Conservation (phyloP, 2,113 vertebrate genomes). For the Passer domesticus region DNA sequence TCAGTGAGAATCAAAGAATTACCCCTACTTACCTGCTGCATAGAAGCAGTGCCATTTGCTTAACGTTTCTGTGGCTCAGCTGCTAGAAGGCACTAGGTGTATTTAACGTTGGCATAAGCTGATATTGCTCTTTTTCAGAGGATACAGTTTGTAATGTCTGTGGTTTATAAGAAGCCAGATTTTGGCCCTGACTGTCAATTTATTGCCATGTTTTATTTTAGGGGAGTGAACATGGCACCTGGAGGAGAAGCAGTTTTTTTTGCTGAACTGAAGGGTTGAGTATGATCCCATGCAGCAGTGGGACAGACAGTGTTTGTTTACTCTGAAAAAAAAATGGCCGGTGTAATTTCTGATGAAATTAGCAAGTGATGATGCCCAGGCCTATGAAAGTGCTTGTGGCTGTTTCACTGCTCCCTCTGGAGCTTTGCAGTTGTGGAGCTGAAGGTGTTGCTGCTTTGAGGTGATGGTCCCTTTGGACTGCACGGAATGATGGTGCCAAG, state of each 20-base stretch:
- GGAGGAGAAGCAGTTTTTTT: neutral
- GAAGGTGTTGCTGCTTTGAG: accelerated
- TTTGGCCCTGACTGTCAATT: accelerated
- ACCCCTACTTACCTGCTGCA: neutral
- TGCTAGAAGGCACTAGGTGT: neutral
- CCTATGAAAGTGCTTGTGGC: accelerated
- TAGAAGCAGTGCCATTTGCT: neutral
- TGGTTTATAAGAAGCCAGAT: neutral
- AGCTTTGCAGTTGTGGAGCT: accelerated
- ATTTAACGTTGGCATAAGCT: neutral
- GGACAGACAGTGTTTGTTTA: neutral
- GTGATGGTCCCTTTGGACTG: neutral
- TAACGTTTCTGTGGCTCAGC: neutral
- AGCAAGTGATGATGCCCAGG: neutral
- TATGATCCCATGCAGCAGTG: accelerated
- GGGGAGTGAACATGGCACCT: neutral
- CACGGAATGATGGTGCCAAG: neutral
- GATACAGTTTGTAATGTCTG: neutral
- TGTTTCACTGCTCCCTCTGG: neutral
- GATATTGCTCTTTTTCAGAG: neutral
- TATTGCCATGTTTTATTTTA: neutral
- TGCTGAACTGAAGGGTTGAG: neutral
- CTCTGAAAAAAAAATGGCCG: neutral
- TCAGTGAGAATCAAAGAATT: neutral
- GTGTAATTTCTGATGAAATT: neutral